Percentiles rank a stretch among this genome's conserved stretches.
phyloP scores from a whole-genome alignment of 2,797 vertebrate species.

The Austrolebias charrua region DNA sequence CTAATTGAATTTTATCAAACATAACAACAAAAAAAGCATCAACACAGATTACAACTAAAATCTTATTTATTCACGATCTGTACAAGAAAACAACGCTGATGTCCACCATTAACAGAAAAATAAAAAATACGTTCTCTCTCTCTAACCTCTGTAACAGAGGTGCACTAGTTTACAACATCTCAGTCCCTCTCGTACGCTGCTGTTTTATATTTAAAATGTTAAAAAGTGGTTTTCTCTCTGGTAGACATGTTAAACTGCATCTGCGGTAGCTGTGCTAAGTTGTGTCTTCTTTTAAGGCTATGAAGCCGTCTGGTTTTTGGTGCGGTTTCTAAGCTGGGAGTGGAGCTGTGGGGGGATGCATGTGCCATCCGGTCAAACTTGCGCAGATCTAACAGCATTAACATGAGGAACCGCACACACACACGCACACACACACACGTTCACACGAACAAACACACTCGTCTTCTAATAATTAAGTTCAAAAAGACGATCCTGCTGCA shows the following conservation, averaged over 20 bases:
- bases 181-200: slow-evolving; percentile 12
- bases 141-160: slow-evolving; percentile 42
- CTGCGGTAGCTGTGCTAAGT: slow-evolving; percentile 55
- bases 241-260: slow-evolving; percentile 65
- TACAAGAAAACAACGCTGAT: slow-evolving; percentile 69
- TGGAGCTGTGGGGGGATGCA: slow-evolving; percentile 4
- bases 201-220: slow-evolving; percentile 37
- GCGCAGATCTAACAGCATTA: slow-evolving; percentile 16
- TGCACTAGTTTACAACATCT: slow-evolving; percentile 18
- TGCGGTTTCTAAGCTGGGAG: slow-evolving; percentile 47
- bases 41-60: slow-evolving; percentile 52
- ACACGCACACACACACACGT: slow-evolving; percentile 6
- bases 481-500: slow-evolving; percentile 20
- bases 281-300: slow-evolving; percentile 46
- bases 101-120: slow-evolving; percentile 69
- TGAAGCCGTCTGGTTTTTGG: slow-evolving; percentile 43
- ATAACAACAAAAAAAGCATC: not conserved
- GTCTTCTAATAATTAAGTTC: slow-evolving; percentile 22
- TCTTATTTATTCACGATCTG: slow-evolving; percentile 75
- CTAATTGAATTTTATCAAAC: not conserved
- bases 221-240: slow-evolving; percentile 50
- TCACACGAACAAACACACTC: slow-evolving; percentile 11
- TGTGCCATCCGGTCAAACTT: slow-evolving; percentile 27
- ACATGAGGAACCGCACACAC: slow-evolving; percentile 22
- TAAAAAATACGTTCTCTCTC: slow-evolving; percentile 61